These are phyloP conservation scores for Drosophila watanabei DNA, from an alignment of 1,140 invertebrate species.

Conservation along the genomic window DNA sequence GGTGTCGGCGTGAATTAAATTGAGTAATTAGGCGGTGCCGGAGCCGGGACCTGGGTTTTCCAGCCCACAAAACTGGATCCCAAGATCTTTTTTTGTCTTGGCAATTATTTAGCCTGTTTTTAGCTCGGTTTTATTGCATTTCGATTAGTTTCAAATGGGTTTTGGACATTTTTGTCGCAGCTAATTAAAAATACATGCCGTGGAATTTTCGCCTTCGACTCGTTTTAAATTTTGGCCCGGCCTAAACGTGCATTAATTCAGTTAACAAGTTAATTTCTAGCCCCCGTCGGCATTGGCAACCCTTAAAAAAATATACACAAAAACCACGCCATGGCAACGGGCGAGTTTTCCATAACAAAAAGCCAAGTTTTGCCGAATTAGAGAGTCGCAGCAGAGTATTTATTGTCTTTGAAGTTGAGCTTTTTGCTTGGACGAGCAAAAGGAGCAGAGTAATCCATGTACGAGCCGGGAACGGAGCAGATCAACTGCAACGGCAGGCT, in stretches of 20 bases:
- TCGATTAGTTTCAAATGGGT: constrained; percentile 59
- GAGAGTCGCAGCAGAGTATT: not conserved
- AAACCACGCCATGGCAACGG: constrained; percentile 42
- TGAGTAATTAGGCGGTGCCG: constrained; percentile 68
- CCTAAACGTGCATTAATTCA: constrained; percentile 56
- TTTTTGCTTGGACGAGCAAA: constrained; percentile 11
- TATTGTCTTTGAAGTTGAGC: constrained; percentile 16
- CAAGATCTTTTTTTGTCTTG: constrained; percentile 25
- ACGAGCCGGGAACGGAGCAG: constrained; percentile 65
- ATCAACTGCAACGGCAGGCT: constrained; percentile 78
- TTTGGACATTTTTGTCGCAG: constrained; percentile 42
- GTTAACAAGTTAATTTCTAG: constrained; percentile 67
- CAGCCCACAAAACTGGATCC: constrained; percentile 32
- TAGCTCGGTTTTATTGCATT: constrained; percentile 71
- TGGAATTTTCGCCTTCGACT: constrained; percentile 36
- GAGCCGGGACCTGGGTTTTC: constrained; percentile 7
- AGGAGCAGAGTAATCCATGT: constrained; percentile 47
- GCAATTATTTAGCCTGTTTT: constrained; percentile 62
- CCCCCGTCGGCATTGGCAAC: constrained; percentile 24
- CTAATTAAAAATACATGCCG: constrained; percentile 65
- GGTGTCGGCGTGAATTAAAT: constrained; percentile 65
- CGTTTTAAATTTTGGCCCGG: constrained; percentile 15
- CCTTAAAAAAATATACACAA: constrained; percentile 8
- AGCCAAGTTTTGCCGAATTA: constrained; percentile 13
- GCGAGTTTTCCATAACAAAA: constrained; percentile 20